Evolutionary conservation across 2,888 invertebrate species (phyloP), one percentile per base, ranked within the genome.

Genomic region (Eupelmus urozonus): DNA sequence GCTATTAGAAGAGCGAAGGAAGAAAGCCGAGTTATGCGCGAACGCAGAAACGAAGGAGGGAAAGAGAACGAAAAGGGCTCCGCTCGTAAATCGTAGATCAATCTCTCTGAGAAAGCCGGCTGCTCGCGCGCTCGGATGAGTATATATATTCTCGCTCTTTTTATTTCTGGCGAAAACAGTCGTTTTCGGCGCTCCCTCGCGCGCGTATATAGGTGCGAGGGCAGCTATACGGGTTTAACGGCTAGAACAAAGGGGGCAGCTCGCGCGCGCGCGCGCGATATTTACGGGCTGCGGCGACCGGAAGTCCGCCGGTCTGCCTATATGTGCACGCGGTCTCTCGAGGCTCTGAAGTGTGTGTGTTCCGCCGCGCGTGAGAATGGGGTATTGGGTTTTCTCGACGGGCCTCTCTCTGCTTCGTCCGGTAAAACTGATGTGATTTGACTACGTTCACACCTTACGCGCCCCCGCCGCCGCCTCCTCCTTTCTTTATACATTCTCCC

Each of bases 401-500:
- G 49, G 66, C 29, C n/a, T 11, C 63, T 18, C 16, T 20, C 27
- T 25, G 7, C 7, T 9, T 7, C n/a, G 66, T 62, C 60, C 75
- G 49, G 45, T 67, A 81, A 81, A 83, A 82, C 82, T 85, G 86
- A 87, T 85, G 86, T 85, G 87, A 88, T 87, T 88, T 87, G 88
- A 88, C 87, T 87, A 85, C 83, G 85, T 88, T 88, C 88, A 85
- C 88, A 87, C 87, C 87, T 87, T 53, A 55, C 69, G 72, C 67
- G 57, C 75, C 78, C 66, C 67, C 59, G 25, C 27, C 11, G 13
- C 45, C 45, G 45, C 13, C 25, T 49, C 23, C 55, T 40, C 49
- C 40, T 59, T 63, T 60, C 3, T 62, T 49, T 66, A 34, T 57
- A 45, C 25, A 34, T 42, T 20, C 29, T 66, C 13, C 45, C 29